Evolutionary conservation across 2,797 vertebrate species (phyloP).

Genomic region (Dallia pectoralis): DNA sequence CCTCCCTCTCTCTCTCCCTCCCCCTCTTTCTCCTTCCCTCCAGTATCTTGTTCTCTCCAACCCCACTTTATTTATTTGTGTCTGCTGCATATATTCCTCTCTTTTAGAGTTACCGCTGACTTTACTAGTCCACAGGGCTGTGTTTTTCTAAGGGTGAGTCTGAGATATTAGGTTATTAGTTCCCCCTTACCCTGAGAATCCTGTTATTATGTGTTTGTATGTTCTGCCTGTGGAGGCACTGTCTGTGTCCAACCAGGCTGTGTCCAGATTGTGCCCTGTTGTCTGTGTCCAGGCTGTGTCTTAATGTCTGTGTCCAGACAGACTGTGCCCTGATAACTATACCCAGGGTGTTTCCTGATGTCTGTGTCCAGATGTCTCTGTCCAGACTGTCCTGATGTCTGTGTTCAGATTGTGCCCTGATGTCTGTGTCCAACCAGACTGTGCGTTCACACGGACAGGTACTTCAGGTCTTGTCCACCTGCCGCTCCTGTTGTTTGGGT

Average conservation of each 20-base stretch:
- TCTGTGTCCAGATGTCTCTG: no score
- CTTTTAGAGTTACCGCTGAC: slow-evolving; percentile 3
- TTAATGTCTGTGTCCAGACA: no score
- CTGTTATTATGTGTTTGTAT: slow-evolving; percentile 12
- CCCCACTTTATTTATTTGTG: neutral
- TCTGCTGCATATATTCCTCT: neutral
- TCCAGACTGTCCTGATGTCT: no score
- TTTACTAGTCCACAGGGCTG: slow-evolving; percentile 23
- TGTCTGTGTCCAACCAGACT: neutral
- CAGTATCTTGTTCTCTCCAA: neutral
- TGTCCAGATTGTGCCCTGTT: no score
- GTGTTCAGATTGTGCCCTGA: no score
- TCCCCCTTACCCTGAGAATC: no score
- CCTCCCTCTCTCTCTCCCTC: no score
- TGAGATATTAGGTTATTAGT: neutral
- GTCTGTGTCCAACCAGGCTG: no score
- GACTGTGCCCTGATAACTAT: no score
- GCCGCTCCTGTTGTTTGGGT: neutral
- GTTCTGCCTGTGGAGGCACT: slow-evolving; percentile 7
- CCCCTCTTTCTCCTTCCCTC: no score
- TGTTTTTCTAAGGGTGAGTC: slow-evolving; percentile 29
- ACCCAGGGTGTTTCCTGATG: no score
- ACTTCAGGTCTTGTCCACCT: neutral
- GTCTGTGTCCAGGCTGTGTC: no score
- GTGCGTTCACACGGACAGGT: slow-evolving; percentile 21